Percentiles rank a stretch among this genome's conserved stretches.
These are phyloP conservation scores for Vulpes vulpes DNA, from an alignment of 2,113 vertebrate genomes.

Conservation along the genomic window DNA sequence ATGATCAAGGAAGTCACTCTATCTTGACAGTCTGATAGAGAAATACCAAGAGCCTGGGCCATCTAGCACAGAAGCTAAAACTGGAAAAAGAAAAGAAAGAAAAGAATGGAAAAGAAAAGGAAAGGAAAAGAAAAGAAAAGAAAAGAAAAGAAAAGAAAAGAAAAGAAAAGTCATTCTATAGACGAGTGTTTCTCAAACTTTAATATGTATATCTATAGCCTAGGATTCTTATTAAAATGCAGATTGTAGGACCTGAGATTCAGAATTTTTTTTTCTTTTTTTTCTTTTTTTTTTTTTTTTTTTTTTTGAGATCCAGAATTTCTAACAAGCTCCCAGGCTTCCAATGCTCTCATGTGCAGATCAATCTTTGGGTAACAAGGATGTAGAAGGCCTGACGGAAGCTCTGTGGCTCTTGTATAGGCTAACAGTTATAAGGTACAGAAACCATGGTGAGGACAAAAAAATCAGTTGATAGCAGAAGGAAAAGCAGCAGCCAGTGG, in stretches of 20 bases:
- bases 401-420: neutral
- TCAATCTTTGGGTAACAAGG: neutral
- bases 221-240: constrained; percentile 25
- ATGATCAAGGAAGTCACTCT: neutral
- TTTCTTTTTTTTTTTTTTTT: no score
- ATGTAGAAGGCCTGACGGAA: neutral
- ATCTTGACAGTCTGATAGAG: neutral
- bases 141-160: no score
- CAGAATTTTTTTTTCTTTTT: neutral
- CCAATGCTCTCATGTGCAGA: neutral
- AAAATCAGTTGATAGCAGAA: neutral
- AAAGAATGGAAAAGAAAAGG: no score
- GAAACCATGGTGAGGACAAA: neutral
- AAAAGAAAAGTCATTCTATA: neutral
- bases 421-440: neutral
- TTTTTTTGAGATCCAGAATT: neutral
- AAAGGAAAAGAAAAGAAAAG: no score
- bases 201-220: neutral
- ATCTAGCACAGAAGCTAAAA: constrained; percentile 15
- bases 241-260: neutral
- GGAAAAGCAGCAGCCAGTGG: neutral
- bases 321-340: neutral
- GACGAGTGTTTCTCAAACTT: neutral
- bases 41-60: neutral
- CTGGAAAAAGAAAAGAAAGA: no score